Percentiles rank a stretch among this genome's conserved stretches.
These are phyloP conservation scores for Psettodes erumei DNA, from an alignment of 2,113 vertebrate species.

Conservation along the genomic window DNA sequence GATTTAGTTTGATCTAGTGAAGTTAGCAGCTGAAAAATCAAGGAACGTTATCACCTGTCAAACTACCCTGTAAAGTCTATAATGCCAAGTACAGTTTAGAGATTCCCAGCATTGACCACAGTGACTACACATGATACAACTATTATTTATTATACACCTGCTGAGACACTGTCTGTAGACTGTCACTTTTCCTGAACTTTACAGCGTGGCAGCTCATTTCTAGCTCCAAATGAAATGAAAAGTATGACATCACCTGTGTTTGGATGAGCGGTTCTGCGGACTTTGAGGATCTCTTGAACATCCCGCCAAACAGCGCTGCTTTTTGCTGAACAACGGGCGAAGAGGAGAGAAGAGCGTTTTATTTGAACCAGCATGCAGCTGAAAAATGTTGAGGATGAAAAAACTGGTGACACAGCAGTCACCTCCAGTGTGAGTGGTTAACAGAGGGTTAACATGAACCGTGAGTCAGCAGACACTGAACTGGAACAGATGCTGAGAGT, in stretches of 20 bases:
- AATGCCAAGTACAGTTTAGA: too few species aligned
- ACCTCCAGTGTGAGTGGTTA: background rate
- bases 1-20: too few species aligned
- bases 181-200: too few species aligned
- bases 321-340: conserved; percentile 52
- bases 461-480: conserved; percentile 13
- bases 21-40: too few species aligned
- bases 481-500: background rate
- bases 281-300: conserved; percentile 68
- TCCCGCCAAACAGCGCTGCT: conserved; percentile 57
- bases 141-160: too few species aligned
- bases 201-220: background rate
- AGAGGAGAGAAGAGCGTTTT: background rate
- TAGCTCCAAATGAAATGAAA: background rate
- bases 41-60: too few species aligned
- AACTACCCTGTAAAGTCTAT: too few species aligned
- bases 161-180: too few species aligned
- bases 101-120: background rate
- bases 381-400: background rate
- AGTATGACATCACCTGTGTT: conserved; percentile 46
- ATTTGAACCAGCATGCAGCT: background rate
- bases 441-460: background rate
- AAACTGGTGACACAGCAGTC: too few species aligned
- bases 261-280: conserved; percentile 24
- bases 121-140: too few species aligned